Evolutionary conservation across 2,113 vertebrate species (phyloP).

Genomic region (Scartelaos histophorus): DNA sequence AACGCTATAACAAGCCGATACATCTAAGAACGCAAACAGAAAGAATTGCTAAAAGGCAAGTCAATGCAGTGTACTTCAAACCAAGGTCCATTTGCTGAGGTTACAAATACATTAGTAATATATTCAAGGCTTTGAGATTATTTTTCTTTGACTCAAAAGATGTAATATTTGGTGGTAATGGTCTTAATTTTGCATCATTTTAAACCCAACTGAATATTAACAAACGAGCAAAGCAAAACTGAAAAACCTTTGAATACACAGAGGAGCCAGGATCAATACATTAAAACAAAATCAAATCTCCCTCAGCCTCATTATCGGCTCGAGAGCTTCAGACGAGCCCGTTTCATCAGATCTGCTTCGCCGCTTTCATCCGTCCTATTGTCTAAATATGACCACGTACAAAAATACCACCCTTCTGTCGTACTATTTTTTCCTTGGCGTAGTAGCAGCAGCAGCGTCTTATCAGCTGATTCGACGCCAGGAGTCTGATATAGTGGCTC

Average conservation of each 20-base stretch:
- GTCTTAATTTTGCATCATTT: too few relatives aligned
- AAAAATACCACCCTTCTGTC: conserved; percentile 34
- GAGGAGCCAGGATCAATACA: not conserved
- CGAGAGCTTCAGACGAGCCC: not conserved
- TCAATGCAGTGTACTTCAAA: too few relatives aligned
- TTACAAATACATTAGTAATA: too few relatives aligned
- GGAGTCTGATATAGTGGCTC: conserved; percentile 65
- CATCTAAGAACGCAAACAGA: too few relatives aligned
- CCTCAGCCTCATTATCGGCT: not conserved
- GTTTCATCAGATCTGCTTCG: not conserved
- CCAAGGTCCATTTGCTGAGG: too few relatives aligned
- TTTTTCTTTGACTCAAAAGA: too few relatives aligned
- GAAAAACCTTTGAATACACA: too few relatives aligned
- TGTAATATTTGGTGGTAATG: too few relatives aligned
- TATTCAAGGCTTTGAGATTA: too few relatives aligned
- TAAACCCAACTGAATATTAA: not conserved
- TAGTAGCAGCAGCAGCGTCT: conserved; percentile 62
- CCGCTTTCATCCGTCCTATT: conserved; percentile 17
- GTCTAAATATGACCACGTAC: not conserved
- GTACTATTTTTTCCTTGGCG: conserved; percentile 61
- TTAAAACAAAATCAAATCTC: not conserved
- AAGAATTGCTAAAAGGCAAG: too few relatives aligned
- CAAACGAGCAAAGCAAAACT: not conserved
- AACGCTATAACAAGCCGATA: not conserved
- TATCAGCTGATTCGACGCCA: conserved; percentile 74